Evolutionary conservation across 92 coral and sea anemone species (phyloP).

Genomic region (Metridium senile): DNA sequence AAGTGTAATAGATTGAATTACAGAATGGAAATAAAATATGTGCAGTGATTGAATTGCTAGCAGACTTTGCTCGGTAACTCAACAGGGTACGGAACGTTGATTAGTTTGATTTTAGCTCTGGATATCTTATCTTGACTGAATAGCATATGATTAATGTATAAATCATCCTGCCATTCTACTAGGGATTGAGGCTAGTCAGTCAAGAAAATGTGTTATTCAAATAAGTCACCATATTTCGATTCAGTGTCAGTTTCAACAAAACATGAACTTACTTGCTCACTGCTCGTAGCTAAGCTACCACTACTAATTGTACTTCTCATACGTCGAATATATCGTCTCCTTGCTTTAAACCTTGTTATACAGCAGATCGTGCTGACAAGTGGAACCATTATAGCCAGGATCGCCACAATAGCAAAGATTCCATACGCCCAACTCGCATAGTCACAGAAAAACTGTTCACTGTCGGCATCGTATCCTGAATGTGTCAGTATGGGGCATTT

Average conservation of each 20-base stretch:
- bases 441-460: conserved; percentile 34
- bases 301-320: conserved; percentile 39
- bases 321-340: conserved; percentile 8
- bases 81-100: too few relatives aligned
- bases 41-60: too few relatives aligned
- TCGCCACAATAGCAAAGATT: conserved; percentile 61
- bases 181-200: neutral
- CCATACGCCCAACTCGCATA: conserved; percentile 74
- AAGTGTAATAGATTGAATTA: too few relatives aligned
- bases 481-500: conserved; percentile 50
- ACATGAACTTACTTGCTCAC: conserved; percentile 45
- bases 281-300: conserved; percentile 15
- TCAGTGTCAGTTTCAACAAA: neutral
- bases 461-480: conserved; percentile 25
- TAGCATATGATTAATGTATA: too few relatives aligned
- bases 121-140: too few relatives aligned
- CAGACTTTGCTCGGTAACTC: too few relatives aligned
- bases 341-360: conserved; percentile 15
- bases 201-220: neutral
- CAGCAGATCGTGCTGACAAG: conserved; percentile 60
- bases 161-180: too few relatives aligned
- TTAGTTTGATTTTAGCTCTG: too few relatives aligned
- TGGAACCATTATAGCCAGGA: conserved; percentile 59
- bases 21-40: too few relatives aligned
- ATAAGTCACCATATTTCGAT: neutral